Percentiles rank a stretch among this genome's conserved stretches.
Conservation (phyloP, 1,140 invertebrate genomes). For the Lysiphlebus fabarum region DNA sequence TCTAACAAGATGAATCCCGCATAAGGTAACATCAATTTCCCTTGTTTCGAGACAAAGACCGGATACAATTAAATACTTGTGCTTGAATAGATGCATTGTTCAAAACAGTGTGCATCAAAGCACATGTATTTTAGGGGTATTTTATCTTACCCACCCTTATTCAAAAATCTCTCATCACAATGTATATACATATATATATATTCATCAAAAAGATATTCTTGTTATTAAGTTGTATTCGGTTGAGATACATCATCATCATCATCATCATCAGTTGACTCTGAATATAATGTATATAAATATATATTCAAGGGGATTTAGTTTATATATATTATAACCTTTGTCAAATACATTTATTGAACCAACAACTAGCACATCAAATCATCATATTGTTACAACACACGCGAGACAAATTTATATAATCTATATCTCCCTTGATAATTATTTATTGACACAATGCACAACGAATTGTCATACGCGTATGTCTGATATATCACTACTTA, state of each 20-base stretch:
- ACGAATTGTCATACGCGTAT: too few species aligned
- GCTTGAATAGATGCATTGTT: conserved; percentile 42
- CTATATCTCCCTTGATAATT: too few species aligned
- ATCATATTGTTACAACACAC: conserved; percentile 27
- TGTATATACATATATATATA: conserved; percentile 27
- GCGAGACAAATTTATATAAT: conserved; percentile 37
- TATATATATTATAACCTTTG: too few species aligned
- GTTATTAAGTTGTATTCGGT: conserved; percentile 26
- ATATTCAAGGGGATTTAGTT: neutral
- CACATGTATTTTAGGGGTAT: conserved; percentile 9
- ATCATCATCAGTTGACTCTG: conserved; percentile 28
- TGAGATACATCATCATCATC: conserved; percentile 25
- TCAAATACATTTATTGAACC: conserved; percentile 35
- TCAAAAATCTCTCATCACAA: conserved; percentile 3
- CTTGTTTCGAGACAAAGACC: conserved; percentile 20
- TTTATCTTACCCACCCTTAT: neutral
- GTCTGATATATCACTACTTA: too few species aligned
- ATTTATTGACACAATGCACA: too few species aligned
- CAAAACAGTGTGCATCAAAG: conserved; percentile 16
- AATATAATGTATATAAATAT: conserved; percentile 22
- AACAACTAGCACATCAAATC: conserved; percentile 26
- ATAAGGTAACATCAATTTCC: neutral
- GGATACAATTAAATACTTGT: conserved; percentile 46
- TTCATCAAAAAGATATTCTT: neutral
- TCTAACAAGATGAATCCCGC: conserved; percentile 8